Conservation (phyloP, 2,888 invertebrate species). For the Ennomos erosarius region DNA sequence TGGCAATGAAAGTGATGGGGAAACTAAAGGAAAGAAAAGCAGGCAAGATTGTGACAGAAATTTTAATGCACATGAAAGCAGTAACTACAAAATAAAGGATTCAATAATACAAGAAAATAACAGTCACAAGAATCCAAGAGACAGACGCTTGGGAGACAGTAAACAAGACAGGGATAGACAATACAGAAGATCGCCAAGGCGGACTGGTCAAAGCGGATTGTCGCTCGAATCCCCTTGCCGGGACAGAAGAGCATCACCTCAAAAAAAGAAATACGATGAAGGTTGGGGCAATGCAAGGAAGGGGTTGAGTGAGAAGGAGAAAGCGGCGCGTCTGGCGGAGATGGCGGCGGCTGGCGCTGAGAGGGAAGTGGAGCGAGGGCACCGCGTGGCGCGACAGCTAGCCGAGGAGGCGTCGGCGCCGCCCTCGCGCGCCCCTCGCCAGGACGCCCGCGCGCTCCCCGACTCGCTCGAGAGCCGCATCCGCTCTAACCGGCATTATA, state of each 20-base stretch:
- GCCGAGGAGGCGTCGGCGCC: conserved; percentile 78
- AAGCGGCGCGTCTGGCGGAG: conserved; percentile 86
- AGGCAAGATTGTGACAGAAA: conserved; percentile 42
- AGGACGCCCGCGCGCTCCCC: conserved; percentile 83
- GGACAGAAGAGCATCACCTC: conserved; percentile 37
- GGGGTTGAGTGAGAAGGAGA: conserved; percentile 77
- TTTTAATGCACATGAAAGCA: not conserved
- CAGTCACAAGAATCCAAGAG: not conserved
- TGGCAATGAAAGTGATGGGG: conserved; percentile 41
- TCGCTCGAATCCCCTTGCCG: conserved; percentile 11
- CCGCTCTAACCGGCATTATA: conserved; percentile 94
- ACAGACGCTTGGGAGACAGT: not conserved
- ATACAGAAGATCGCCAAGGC: not conserved
- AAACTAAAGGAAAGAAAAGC: conserved; percentile 45
- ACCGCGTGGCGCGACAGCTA: conserved; percentile 87
- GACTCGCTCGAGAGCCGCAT: conserved; percentile 93
- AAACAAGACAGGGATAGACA: conserved; percentile 2
- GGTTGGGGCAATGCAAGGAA: conserved; percentile 39
- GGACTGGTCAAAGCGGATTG: conserved; percentile 1
- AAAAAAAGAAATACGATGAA: conserved; percentile 37
- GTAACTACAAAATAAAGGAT: not conserved
- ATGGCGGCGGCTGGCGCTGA: conserved; percentile 93
- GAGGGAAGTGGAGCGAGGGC: conserved; percentile 88
- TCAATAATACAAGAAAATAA: not conserved
- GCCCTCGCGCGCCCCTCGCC: conserved; percentile 83